Evolutionary conservation across 2,888 invertebrate species (phyloP), one percentile per base, ranked within the genome.

Genomic region (Erebia palarica): DNA sequence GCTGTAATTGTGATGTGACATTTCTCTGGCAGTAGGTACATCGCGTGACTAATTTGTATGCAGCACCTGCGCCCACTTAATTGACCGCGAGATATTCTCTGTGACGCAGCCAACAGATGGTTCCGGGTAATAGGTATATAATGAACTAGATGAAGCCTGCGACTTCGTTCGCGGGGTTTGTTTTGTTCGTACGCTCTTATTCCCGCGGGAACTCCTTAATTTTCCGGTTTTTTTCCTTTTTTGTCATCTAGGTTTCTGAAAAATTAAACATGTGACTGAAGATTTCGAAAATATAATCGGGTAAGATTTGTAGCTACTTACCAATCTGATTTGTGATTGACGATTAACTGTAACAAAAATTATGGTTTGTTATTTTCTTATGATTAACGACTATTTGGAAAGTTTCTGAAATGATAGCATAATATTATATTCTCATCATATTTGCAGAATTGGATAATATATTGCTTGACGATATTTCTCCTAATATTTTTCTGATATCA

Each of bases 31-130:
- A 36, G 36, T 36, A 36, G 42, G 2, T 78, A 82, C 79, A 81
- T 80, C 82, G 76, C 73, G 44, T 47, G 60, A 44, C 75, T 80
- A 80, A 86, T 86, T 87, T 86, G 81, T 79, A 79, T 77, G 69
- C 73, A 73, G 72, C 88, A 89, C 88, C 89, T 89, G 67, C 59
- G 59, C 47, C 18, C 57, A 58, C 66, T 57, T 66, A 74, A 77
- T 74, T 77, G 76, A 77, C 77, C 75, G 71, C 66, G n/a, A 71
- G 69, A 75, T 74, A 65, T 73, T 65, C 58, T 65, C 68, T 74
- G 68, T 68, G 64, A 73, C 68, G 65, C 63, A 65, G 51, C 67
- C 69, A 69, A 73, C 69, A 73, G 75, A 77, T 75, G 72, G 65
- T 69, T 27, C 60, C 27, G 2, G 53, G 55, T 42, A 18, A 47